Conservation (phyloP, 1,140 invertebrate genomes). For the Diuraphis noxia region DNA sequence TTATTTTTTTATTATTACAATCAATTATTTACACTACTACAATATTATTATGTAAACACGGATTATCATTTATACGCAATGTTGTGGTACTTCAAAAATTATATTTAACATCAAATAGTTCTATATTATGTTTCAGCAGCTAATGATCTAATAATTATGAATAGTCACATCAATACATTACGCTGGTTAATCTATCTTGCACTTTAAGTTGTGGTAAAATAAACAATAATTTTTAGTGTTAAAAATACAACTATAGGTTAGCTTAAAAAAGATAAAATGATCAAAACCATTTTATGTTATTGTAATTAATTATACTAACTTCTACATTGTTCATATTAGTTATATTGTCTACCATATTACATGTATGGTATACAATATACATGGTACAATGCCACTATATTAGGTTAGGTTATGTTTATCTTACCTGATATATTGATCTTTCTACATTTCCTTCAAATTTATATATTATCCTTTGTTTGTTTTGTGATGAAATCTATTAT, state of each 20-base stretch:
- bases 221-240: no score
- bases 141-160: background rate
- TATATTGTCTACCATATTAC: background rate
- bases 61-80: background rate
- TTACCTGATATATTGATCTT: background rate
- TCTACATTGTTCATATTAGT: background rate
- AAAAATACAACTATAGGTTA: no score
- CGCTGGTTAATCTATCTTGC: background rate
- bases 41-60: background rate
- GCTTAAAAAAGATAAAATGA: background rate
- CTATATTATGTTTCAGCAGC: no score
- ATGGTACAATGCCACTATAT: no score
- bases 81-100: background rate
- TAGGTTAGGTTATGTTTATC: no score
- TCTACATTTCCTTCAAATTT: background rate
- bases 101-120: no score
- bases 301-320: background rate
- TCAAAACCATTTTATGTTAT: background rate
- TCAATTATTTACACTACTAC: background rate
- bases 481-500: background rate
- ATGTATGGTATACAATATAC: no score
- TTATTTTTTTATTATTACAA: background rate
- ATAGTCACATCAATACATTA: background rate
- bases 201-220: background rate
- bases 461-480: background rate